A percentile compares a stretch with the other conserved stretches of the same genome.
Conservation (phyloP, 2,113 vertebrate species). For the Montifringilla adamsi region DNA sequence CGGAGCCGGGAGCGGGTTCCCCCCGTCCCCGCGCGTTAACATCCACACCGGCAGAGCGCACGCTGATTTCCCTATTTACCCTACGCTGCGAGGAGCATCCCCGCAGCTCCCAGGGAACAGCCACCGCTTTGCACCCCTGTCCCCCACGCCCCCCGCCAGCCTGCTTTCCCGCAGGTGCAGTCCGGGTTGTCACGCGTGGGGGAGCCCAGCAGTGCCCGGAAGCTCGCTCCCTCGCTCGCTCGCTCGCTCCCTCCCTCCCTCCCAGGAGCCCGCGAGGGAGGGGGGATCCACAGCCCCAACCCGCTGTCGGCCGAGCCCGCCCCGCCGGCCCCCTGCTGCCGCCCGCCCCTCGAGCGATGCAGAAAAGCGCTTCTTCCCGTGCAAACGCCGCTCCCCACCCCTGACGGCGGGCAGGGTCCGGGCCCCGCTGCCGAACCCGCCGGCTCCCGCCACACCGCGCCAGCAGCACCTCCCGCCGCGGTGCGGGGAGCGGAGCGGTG, state of each 20-base stretch:
- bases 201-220: not conserved
- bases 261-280: not conserved
- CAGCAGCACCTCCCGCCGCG: not conserved
- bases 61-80: not conserved
- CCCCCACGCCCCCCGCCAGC: no score
- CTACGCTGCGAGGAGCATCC: not conserved
- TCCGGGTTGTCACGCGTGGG: not conserved
- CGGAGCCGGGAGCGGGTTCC: not conserved
- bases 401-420: not conserved
- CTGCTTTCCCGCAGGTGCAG: not conserved
- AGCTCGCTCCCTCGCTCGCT: not conserved
- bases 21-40: not conserved
- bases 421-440: not conserved
- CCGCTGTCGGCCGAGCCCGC: not conserved
- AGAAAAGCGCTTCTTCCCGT: not conserved
- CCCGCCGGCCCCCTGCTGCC: not conserved
- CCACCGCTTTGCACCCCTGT: not conserved
- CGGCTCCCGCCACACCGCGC: not conserved
- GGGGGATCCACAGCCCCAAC: not conserved
- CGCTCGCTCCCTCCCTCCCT: not conserved
- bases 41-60: not conserved
- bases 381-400: not conserved
- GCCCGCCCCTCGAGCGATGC: not conserved
- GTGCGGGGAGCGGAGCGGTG: not conserved
- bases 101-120: not conserved